A percentile compares a stretch with the other conserved stretches of the same genome.
Evolutionary conservation across 2,888 invertebrate species (phyloP).

Genomic region (Drosophila maculinotata): DNA sequence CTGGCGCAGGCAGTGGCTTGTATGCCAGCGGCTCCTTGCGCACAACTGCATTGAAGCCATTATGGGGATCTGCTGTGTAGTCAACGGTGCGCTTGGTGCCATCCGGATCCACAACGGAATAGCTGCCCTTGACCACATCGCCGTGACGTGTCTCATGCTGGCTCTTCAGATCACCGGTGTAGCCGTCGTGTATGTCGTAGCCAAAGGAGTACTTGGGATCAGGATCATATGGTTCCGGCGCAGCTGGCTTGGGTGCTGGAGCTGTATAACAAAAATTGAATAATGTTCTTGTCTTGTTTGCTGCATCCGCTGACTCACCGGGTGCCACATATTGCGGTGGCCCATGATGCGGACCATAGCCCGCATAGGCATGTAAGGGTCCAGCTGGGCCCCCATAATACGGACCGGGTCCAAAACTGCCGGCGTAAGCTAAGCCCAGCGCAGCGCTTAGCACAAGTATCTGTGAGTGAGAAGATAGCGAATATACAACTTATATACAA

Average conservation of each 20-base stretch:
- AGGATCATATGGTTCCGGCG: slow-evolving; percentile 83
- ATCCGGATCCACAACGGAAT: slow-evolving; percentile 86
- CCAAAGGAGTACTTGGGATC: slow-evolving; percentile 86
- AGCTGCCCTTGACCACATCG: slow-evolving; percentile 88
- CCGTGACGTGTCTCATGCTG: slow-evolving; percentile 88
- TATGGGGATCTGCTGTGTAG: slow-evolving; percentile 86
- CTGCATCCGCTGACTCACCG: slow-evolving; percentile 47
- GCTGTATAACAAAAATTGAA: slow-evolving; percentile 11
- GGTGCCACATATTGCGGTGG: slow-evolving; percentile 69
- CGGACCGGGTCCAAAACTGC: slow-evolving; percentile 77
- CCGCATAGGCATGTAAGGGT: slow-evolving; percentile 64
- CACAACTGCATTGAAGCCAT: slow-evolving; percentile 85
- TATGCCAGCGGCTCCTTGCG: slow-evolving; percentile 83
- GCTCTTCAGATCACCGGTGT: slow-evolving; percentile 86
- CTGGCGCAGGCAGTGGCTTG: slow-evolving; percentile 68
- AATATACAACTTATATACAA: not conserved
- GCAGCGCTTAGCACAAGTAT: slow-evolving; percentile 74
- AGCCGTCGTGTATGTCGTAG: slow-evolving; percentile 86
- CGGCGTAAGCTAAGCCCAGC: slow-evolving; percentile 74
- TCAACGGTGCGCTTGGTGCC: slow-evolving; percentile 88
- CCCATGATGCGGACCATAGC: slow-evolving; percentile 72
- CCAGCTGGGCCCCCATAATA: slow-evolving; percentile 75
- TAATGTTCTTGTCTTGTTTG: not conserved
- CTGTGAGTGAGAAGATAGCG: slow-evolving; percentile 34
- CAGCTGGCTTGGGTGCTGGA: slow-evolving; percentile 73